phyloP scores from a whole-genome alignment of 1,140 invertebrate species.

The Vanessa tameamea region DNA sequence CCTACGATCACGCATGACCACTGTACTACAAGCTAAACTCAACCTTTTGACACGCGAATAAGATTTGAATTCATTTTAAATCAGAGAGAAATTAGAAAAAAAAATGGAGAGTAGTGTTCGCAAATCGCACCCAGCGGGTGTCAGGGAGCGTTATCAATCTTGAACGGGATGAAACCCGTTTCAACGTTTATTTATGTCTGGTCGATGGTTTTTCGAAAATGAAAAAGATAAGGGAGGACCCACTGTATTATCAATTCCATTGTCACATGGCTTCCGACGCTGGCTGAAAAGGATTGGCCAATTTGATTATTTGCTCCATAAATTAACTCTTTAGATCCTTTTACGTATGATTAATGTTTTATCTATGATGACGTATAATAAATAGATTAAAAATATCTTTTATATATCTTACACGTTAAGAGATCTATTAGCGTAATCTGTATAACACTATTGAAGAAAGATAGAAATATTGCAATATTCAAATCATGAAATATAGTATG shows the following conservation, averaged over 20 bases:
- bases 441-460: too few relatives aligned
- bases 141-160: slow-evolving; percentile 71
- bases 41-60: slow-evolving; percentile 26
- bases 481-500: too few relatives aligned
- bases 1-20: slow-evolving; percentile 62
- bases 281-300: not conserved
- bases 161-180: slow-evolving; percentile 65
- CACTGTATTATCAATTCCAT: slow-evolving; percentile 38
- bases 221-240: slow-evolving; percentile 60
- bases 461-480: too few relatives aligned
- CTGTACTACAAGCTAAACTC: slow-evolving; percentile 16
- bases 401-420: too few relatives aligned
- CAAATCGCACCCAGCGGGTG: slow-evolving; percentile 69
- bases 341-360: not conserved
- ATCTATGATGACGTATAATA: too few relatives aligned
- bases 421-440: too few relatives aligned
- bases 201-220: slow-evolving; percentile 64
- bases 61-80: slow-evolving; percentile 33
- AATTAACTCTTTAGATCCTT: slow-evolving; percentile 1
- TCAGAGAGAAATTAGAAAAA: slow-evolving; percentile 55
- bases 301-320: slow-evolving; percentile 7
- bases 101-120: slow-evolving; percentile 61
- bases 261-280: slow-evolving; percentile 9
- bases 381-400: too few relatives aligned
- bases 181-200: slow-evolving; percentile 74